Percentiles rank a stretch among this genome's conserved stretches.
These are phyloP conservation scores for Adelognathus sp. DNA, from an alignment of 2,888 invertebrate genomes.

Conservation along the genomic window DNA sequence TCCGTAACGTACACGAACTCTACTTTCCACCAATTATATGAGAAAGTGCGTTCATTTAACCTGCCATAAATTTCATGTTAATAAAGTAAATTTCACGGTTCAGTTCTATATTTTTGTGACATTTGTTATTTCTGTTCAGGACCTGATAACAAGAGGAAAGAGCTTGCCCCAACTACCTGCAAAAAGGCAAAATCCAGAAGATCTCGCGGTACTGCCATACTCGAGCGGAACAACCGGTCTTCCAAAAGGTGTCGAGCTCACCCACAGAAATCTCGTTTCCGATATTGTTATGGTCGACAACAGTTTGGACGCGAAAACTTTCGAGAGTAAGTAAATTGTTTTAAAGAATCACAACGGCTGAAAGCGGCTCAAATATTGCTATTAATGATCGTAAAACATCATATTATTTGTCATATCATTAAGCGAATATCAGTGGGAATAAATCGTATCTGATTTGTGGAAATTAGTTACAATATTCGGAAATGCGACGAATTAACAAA, in stretches of 20 bases:
- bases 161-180: slow-evolving; percentile 65
- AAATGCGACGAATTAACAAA: too few species aligned
- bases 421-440: too few species aligned
- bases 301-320: slow-evolving; percentile 15
- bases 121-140: slow-evolving; percentile 63
- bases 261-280: slow-evolving; percentile 82
- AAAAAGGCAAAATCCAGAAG: slow-evolving; percentile 58
- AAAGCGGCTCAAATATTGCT: too few species aligned
- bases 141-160: slow-evolving; percentile 74
- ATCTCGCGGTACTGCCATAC: slow-evolving; percentile 82
- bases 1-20: too few species aligned
- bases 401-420: too few species aligned
- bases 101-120: not conserved
- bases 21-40: too few species aligned
- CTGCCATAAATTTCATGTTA: too few species aligned
- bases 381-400: too few species aligned
- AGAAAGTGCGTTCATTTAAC: too few species aligned
- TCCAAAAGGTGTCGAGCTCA: slow-evolving; percentile 83
- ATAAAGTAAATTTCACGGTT: not conserved
- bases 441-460: too few species aligned
- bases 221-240: slow-evolving; percentile 85
- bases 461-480: too few species aligned
- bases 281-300: slow-evolving; percentile 79
- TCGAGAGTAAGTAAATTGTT: slow-evolving; percentile 29
- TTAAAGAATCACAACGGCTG: not conserved